Conservation (phyloP, 2,888 invertebrate species). For the Phragmatobia fuliginosa region DNA sequence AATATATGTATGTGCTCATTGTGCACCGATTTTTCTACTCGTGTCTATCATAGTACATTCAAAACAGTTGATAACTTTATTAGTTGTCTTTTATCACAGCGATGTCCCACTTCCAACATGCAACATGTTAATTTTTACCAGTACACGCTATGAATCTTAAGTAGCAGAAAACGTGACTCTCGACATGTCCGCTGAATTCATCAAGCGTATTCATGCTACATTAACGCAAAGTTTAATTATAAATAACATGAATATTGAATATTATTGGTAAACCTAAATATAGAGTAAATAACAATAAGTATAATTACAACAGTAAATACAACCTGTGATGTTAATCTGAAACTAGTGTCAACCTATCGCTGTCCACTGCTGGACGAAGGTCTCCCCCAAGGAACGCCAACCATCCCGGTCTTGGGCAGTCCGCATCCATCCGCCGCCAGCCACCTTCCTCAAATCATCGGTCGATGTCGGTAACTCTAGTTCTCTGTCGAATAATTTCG, state of each 20-base stretch:
- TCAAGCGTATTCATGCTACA: conserved; percentile 25
- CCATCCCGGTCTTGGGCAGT: too few relatives aligned
- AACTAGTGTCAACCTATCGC: too few relatives aligned
- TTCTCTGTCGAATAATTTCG: too few relatives aligned
- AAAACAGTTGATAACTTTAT: conserved; percentile 19
- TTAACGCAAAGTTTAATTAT: conserved; percentile 15
- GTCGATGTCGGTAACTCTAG: too few relatives aligned
- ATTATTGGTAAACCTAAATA: background rate
- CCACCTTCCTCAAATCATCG: too few relatives aligned
- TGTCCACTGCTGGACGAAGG: too few relatives aligned
- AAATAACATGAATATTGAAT: background rate
- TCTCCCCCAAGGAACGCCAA: too few relatives aligned
- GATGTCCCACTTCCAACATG: conserved; percentile 53
- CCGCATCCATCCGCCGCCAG: too few relatives aligned
- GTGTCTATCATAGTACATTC: conserved; percentile 6
- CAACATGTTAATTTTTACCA: conserved; percentile 53
- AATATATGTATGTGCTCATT: background rate
- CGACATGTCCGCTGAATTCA: conserved; percentile 22
- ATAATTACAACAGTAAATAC: background rate
- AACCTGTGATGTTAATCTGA: background rate
- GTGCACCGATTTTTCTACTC: background rate
- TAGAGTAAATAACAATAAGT: background rate
- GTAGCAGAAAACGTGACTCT: conserved; percentile 30
- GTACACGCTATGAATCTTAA: conserved; percentile 55
- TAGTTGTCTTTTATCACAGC: conserved; percentile 48